These are phyloP conservation scores for Eidolon dupreanum DNA, from an alignment of 2,797 vertebrate species.

Conservation along the genomic window DNA sequence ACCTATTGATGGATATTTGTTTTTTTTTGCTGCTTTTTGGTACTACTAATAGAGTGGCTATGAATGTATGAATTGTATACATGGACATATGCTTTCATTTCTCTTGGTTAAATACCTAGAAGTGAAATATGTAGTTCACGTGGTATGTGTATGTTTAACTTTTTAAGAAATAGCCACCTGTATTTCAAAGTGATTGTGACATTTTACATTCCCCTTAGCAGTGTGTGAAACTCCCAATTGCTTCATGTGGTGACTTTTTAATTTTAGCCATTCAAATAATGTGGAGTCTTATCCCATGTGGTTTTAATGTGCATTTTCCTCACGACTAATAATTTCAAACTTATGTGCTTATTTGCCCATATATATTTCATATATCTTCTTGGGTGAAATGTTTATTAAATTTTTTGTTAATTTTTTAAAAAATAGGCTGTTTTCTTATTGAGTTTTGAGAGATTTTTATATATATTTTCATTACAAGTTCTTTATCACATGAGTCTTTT, in stretches of 20 bases:
- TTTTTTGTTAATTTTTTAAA: background rate
- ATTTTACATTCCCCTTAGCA: background rate
- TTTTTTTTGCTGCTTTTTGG: background rate
- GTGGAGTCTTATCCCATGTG: background rate
- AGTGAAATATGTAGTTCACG: background rate
- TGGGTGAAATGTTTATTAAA: background rate
- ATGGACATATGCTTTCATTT: background rate
- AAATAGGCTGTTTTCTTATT: background rate
- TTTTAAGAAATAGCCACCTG: background rate
- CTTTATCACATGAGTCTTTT: background rate
- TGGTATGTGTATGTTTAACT: background rate
- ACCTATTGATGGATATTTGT: background rate
- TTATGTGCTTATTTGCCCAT: background rate
- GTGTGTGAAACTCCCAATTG: background rate
- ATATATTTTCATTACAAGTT: background rate
- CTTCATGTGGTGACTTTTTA: background rate
- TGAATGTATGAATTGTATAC: background rate
- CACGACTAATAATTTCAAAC: background rate
- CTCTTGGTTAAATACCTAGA: background rate
- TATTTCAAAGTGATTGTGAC: background rate
- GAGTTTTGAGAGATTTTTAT: constrained; percentile 15
- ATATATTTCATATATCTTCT: background rate
- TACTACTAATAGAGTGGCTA: background rate
- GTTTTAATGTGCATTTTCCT: background rate
- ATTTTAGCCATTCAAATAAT: background rate